These are phyloP conservation scores for Entomobrya proxima DNA, from an alignment of 2,888 invertebrate species.

Conservation along the genomic window DNA sequence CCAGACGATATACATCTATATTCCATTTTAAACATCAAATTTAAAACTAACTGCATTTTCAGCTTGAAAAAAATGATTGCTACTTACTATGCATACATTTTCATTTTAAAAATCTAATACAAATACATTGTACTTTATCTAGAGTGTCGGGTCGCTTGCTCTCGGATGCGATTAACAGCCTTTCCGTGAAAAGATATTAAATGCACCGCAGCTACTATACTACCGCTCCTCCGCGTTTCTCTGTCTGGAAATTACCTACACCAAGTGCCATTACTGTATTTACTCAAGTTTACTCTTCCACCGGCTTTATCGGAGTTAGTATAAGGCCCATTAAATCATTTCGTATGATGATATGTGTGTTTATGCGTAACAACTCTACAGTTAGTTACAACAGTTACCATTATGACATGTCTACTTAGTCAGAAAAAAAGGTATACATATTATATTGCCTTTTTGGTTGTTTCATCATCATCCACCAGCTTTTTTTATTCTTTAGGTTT, in stretches of 20 bases:
- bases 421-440: no score
- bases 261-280: constrained; percentile 28
- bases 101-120: no score
- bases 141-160: no score
- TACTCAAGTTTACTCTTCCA: constrained; percentile 25
- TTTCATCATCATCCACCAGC: background rate
- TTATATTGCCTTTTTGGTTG: background rate
- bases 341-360: constrained; percentile 2
- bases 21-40: no score
- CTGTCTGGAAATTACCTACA: constrained; percentile 43
- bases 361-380: background rate
- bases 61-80: no score
- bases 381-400: background rate
- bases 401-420: no score
- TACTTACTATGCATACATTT: no score
- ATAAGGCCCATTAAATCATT: constrained; percentile 54
- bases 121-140: no score
- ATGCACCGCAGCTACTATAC: background rate
- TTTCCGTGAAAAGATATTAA: background rate
- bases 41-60: no score
- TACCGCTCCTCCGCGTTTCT: background rate
- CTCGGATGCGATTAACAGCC: background rate
- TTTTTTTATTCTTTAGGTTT: background rate
- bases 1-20: no score
- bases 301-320: constrained; percentile 31